phyloP scores from a whole-genome alignment of 1,140 invertebrate genomes.

The Homalodisca vitripennis region DNA sequence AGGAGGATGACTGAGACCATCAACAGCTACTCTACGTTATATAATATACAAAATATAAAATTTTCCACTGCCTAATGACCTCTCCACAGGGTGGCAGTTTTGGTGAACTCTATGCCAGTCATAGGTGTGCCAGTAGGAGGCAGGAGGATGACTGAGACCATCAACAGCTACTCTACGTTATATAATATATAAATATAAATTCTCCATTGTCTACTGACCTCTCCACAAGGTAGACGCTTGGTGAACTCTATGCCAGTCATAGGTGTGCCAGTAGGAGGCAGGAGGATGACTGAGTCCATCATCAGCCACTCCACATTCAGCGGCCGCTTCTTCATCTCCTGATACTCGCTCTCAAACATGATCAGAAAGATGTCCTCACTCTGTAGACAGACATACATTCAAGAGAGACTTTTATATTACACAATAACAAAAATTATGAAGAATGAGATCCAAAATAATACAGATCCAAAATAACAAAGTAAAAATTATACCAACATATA shows the following conservation, averaged over 20 bases:
- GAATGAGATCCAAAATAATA: neutral
- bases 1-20: constrained; percentile 96
- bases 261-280: constrained; percentile 95
- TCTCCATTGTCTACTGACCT: constrained; percentile 56
- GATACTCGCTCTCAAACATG: constrained; percentile 98
- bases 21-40: constrained; percentile 92
- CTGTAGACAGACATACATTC: constrained; percentile 51
- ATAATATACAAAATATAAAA: too few species aligned
- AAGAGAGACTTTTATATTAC: too few species aligned
- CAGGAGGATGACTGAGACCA: constrained; percentile 94
- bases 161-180: constrained; percentile 93
- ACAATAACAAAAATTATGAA: neutral
- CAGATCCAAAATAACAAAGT: neutral
- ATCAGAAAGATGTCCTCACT: constrained; percentile 98
- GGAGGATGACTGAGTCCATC: constrained; percentile 94
- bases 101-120: constrained; percentile 93
- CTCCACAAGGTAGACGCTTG: constrained; percentile 92
- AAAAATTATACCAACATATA: too few species aligned
- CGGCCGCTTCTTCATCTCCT: constrained; percentile 83
- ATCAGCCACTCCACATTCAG: constrained; percentile 91
- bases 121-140: constrained; percentile 96
- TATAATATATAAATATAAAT: neutral
- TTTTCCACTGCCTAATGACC: constrained; percentile 59
- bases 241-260: constrained; percentile 95
- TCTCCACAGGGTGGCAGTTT: constrained; percentile 97